phyloP scores from a whole-genome alignment of 2,797 vertebrate genomes.

The Chloroceryle inda region DNA sequence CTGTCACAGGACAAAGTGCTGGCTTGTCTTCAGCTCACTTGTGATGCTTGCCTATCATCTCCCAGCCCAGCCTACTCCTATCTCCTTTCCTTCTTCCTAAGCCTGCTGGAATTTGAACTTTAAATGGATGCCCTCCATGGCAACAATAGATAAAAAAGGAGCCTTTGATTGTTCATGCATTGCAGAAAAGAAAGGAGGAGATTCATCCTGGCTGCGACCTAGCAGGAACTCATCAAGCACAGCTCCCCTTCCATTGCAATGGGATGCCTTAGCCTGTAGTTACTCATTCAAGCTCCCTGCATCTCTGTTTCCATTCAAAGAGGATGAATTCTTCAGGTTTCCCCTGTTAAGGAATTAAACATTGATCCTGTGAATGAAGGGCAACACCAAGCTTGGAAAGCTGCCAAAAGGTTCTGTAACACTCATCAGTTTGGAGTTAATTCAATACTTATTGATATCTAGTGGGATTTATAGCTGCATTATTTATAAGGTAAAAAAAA shows the following conservation, averaged over 20 bases:
- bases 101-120: conserved; percentile 80
- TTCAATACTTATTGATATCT: conserved; percentile 69
- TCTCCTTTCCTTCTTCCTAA: conserved; percentile 76
- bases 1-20: conserved; percentile 78
- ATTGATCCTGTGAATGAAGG: conserved; percentile 69
- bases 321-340: conserved; percentile 72
- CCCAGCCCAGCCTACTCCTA: conserved; percentile 71
- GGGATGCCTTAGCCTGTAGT: conserved; percentile 62
- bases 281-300: conserved; percentile 68
- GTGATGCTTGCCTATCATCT: conserved; percentile 78
- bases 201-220: conserved; percentile 76
- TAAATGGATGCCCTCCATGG: conserved; percentile 77
- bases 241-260: conserved; percentile 59
- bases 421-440: conserved; percentile 48
- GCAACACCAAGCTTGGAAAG: conserved; percentile 59
- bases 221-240: conserved; percentile 72
- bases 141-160: conserved; percentile 80
- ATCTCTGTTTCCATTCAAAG: conserved; percentile 64
- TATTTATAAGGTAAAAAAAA: conserved; percentile 44
- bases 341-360: conserved; percentile 69
- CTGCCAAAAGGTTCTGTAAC: conserved; percentile 50
- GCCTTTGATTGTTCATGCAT: conserved; percentile 81
- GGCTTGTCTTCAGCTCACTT: conserved; percentile 79
- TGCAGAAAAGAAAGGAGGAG: conserved; percentile 71
- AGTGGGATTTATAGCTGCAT: conserved; percentile 64